Conservation (phyloP, 2,888 invertebrate species). For the Melanostoma scalare region DNA sequence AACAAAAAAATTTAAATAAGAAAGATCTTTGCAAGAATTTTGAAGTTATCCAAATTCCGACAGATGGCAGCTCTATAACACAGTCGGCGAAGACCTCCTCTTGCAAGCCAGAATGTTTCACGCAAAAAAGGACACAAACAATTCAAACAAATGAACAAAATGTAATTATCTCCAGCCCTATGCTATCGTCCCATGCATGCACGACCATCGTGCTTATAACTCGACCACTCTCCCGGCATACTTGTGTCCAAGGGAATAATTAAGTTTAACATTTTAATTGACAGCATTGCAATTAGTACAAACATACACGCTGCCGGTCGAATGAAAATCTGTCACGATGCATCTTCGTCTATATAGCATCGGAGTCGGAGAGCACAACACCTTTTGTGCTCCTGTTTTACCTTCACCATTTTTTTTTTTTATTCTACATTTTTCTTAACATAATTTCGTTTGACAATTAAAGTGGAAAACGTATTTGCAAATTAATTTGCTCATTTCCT, state of each 20-base stretch:
- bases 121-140: constrained; percentile 14
- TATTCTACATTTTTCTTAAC: constrained; percentile 33
- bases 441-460: constrained; percentile 68
- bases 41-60: no score
- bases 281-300: constrained; percentile 72
- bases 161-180: constrained; percentile 59
- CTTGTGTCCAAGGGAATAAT: constrained; percentile 65
- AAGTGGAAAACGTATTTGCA: constrained; percentile 59
- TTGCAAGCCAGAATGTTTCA: constrained; percentile 3
- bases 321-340: constrained; percentile 72
- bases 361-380: constrained; percentile 8
- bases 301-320: constrained; percentile 46
- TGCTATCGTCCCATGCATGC: constrained; percentile 35
- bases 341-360: constrained; percentile 52
- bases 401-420: constrained; percentile 1
- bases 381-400: constrained; percentile 33
- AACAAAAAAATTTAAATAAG: no score
- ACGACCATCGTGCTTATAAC: constrained; percentile 38
- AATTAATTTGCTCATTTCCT: constrained; percentile 66
- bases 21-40: no score
- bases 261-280: constrained; percentile 73
- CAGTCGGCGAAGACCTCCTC: not conserved
- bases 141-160: constrained; percentile 35
- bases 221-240: constrained; percentile 20
- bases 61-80: no score